Conservation (phyloP, 2,888 invertebrate genomes). For the Stenchaetothrips biformis region DNA sequence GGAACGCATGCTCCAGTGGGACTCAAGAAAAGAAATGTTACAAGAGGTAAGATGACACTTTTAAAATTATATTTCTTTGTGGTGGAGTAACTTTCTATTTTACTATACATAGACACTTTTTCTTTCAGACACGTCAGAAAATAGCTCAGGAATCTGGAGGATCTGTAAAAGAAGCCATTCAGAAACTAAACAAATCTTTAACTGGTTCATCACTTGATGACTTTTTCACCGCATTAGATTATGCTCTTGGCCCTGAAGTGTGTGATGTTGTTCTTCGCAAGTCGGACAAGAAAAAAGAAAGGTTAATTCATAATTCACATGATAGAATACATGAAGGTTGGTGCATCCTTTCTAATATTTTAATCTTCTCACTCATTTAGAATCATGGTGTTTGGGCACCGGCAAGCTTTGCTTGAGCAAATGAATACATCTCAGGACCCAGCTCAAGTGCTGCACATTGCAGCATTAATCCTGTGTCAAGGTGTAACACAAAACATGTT, state of each 20-base stretch:
- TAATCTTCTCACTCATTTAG: slow-evolving; percentile 47
- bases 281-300: slow-evolving; percentile 80
- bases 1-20: slow-evolving; percentile 51
- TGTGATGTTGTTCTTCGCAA: slow-evolving; percentile 72
- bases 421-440: slow-evolving; percentile 69
- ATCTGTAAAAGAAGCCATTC: slow-evolving; percentile 62
- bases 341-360: background rate
- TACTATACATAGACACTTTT: background rate
- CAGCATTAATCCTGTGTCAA: slow-evolving; percentile 73
- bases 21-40: slow-evolving; percentile 41
- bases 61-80: slow-evolving; percentile 26
- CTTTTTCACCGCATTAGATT: slow-evolving; percentile 70
- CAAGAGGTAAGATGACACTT: slow-evolving; percentile 44
- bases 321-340: background rate
- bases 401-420: slow-evolving; percentile 75
- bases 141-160: slow-evolving; percentile 50
- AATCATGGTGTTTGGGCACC: slow-evolving; percentile 68
- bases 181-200: slow-evolving; percentile 63
- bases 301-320: slow-evolving; percentile 40
- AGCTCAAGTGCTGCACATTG: slow-evolving; percentile 71
- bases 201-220: slow-evolving; percentile 66
- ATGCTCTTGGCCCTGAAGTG: slow-evolving; percentile 56
- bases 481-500: slow-evolving; percentile 74
- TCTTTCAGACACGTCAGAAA: slow-evolving; percentile 47
- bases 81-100: slow-evolving; percentile 31